Evolutionary conservation across 2,113 vertebrate species (phyloP).

Genomic region (Chaetura pelagica): DNA sequence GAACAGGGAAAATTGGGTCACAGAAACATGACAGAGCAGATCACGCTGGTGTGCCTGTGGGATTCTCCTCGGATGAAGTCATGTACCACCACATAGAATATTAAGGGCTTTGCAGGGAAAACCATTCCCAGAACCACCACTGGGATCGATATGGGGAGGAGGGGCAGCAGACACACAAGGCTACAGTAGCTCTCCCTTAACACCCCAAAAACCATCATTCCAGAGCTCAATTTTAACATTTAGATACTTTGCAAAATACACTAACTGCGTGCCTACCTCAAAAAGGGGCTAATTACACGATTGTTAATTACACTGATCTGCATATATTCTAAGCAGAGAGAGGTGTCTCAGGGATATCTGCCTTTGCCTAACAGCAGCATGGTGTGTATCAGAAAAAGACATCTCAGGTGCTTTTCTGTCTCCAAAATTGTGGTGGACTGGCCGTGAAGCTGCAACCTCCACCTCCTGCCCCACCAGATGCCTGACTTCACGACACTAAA

Average conservation of each 20-base stretch:
- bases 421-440: fast-evolving
- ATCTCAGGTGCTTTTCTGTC: background rate
- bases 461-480: background rate
- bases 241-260: background rate
- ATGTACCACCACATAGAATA: constrained; percentile 59
- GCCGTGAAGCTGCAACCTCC: background rate
- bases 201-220: fast-evolving
- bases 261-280: fast-evolving
- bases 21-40: constrained; percentile 73
- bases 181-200: background rate
- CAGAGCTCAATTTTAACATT: background rate
- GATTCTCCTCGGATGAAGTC: constrained; percentile 75
- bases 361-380: background rate
- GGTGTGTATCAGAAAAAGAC: fast-evolving
- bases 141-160: background rate
- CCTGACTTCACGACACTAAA: background rate
- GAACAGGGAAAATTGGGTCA: constrained; percentile 75
- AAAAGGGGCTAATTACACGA: background rate
- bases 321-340: background rate
- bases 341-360: background rate
- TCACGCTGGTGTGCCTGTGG: constrained; percentile 39
- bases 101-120: constrained; percentile 21
- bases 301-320: background rate
- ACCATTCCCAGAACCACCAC: constrained; percentile 7
- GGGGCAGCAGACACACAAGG: background rate